Base-by-base conservation (phyloP, 1,140 invertebrate species). In the Manduca sexta region DNA sequence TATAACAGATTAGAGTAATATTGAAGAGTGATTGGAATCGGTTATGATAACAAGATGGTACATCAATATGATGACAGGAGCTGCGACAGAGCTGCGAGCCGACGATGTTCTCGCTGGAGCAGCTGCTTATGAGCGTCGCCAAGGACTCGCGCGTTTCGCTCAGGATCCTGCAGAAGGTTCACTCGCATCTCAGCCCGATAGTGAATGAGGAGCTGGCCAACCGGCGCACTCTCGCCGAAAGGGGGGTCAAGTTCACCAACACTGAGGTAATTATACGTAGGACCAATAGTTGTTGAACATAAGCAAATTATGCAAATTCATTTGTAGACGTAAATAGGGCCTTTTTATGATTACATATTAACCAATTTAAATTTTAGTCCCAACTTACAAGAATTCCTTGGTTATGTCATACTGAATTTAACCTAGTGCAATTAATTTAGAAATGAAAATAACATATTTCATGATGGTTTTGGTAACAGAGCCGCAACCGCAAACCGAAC, bases 61-160 rank as follows among this genome's bases (percentile, higher is more conserved):
- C 3, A 33, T 21, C 12, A 15, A 5, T 12, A 34, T 4, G 11
- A 0, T 34, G 6, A 1, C 62, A 97, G 92, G 92, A 95, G 68
- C 89, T 97, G 39, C 89, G 91, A 52, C 90, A 92, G 15, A 97
- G 93, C 66, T 94, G 93, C 73, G 96, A 98, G 81, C 95, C 95
- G 13, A 93, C 95, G 7, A 92, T 96, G 87, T 97, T 98, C 77
- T 95, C 95, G 0, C 86, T 97, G 49, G 95, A 98, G 64, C 91
- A 93, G 63, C 82, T 98, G 14, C 80, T 98, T 3, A 90, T 96
- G 40, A 91, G 91, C 38, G 91, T 97, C 52, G 91, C 92, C 8
- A 90, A 89, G 35, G 95, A 97, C 79, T 68, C 87, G 10, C 86
- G 91, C 56, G 89, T 90, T 18, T 88, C 90, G 50, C 74, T 89